These are phyloP conservation scores for Oryzias melastigma DNA, from an alignment of 2,113 vertebrate genomes.

Conservation along the genomic window DNA sequence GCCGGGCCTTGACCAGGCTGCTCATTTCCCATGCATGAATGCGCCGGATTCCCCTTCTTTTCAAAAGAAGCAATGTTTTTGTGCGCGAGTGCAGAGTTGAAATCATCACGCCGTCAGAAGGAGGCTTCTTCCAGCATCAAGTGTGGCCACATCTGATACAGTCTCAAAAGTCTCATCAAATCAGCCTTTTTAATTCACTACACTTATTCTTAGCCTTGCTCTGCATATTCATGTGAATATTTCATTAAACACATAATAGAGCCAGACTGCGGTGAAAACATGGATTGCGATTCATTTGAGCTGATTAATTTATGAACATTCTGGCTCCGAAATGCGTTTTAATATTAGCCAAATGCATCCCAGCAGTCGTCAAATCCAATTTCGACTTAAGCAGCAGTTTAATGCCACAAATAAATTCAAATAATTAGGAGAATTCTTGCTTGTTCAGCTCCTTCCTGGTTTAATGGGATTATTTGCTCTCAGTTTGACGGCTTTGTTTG, in stretches of 20 bases:
- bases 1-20: constrained; percentile 15
- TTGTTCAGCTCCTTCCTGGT: constrained; percentile 14
- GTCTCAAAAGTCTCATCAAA: neutral
- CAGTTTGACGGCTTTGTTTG: constrained; percentile 1
- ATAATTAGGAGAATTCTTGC: constrained; percentile 5
- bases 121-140: constrained; percentile 2
- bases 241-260: constrained; percentile 21
- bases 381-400: constrained; percentile 7
- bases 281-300: constrained; percentile 9
- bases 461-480: constrained; percentile 3
- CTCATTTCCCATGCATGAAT: constrained; percentile 33
- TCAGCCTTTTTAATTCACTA: constrained; percentile 2
- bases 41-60: constrained; percentile 18
- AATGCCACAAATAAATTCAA: constrained; percentile 15
- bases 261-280: constrained; percentile 14
- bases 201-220: constrained; percentile 11
- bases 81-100: neutral
- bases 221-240: constrained; percentile 15
- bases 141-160: neutral
- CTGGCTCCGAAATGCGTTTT: constrained; percentile 18
- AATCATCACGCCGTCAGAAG: neutral
- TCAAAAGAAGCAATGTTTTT: neutral
- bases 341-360: constrained; percentile 12
- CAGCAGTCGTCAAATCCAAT: constrained; percentile 23
- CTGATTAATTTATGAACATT: constrained; percentile 26